Evolutionary conservation across 2,797 vertebrate genomes (phyloP), one percentile per base, ranked within the genome.

Genomic region (Bryconaethiops microstoma): DNA sequence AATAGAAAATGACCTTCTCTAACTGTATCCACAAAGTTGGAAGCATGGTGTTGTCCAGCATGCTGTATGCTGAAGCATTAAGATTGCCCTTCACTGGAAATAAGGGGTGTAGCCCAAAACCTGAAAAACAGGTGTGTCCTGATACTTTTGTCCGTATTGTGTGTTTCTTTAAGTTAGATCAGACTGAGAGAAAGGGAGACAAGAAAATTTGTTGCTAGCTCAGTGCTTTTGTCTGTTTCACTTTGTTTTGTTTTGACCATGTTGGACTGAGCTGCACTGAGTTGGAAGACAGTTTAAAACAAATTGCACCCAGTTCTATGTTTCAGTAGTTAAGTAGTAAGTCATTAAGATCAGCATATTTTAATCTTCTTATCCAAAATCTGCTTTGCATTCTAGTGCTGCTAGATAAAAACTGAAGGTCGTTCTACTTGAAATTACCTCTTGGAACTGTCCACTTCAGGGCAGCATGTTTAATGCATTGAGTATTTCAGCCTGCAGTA

Each of bases 391-490:
- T 68, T 45, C 65, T 9, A 45, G 39, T n/a, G 65, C 65, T 19
- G 64, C 9, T 3, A n/a, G 65, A 68, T 29, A 40, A 69, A 74
- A 62, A 35, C 55, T 9, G 19, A 60, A 65, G 21, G 54, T 13
- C 50, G 10, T 68, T 63, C 64, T 74, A 9, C 12, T 45, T 68
- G 52, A 82, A 82, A 57, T 62, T 25, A 78, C 63, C 76, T 67
- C 76, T 50, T 74, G 19, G 42, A 68, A 78, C 50, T 60, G 64
- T 72, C 42, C 62, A 74, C 60, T 54, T 75, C 48, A 70, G 54
- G 50, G n/a, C 52, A 77, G 48, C 12, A 25, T 48, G 12, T 29
- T 54, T 55, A 54, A 72, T 77, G 50, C 68, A 60, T 40, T 59
- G 13, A 69, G 25, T 63, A 62, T 59, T 70, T 65, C 25, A 5